Evolutionary conservation across 2,797 vertebrate genomes (phyloP), one percentile per base, ranked within the genome.

Genomic region (Acanthiza pusilla): DNA sequence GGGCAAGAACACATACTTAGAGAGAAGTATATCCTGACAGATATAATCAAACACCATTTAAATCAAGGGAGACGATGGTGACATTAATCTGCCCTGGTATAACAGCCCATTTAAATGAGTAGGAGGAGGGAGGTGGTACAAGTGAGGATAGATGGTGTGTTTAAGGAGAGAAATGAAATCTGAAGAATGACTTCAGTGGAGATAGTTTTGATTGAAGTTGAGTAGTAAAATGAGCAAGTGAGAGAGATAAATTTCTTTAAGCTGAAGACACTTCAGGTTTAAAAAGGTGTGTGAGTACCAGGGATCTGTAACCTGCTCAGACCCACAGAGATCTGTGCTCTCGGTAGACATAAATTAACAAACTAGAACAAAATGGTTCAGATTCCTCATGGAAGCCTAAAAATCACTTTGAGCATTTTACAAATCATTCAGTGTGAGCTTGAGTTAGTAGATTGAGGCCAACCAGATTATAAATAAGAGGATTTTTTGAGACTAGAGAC

Each of bases 111-210:
- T 96, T 96, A 96, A 96, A 96, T 91, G 80, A 96, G 93, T 91
- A 84, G 96, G 96, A 97, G 95, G 96, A 94, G 67, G 91, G 91
- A 91, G 93, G 91, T 91, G 85, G 89, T 82, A 79, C 74, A 40
- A 94, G 89, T 85, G 89, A 96, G 93, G 89, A 96, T 96, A 90
- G 95, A 96, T 94, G 89, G 93, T 93, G 77, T 91, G 77, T 94
- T 94, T 96, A 96, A 96, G 95, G 29, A 85, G 85, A 94, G 93
- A 93, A 94, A 96, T 96, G 94, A 95, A 96, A 95, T 96, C 94
- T 95, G 67, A 76, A 90, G 95, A 88, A 91, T 94, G 55, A 95
- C 80, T 96, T 93, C 92, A 93, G 88, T 85, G 85, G 67, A 94
- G 92, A 86, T 90, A 65, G 94, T 94, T 94, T 90, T 96, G 95